These are phyloP conservation scores for Myopa tessellatipennis DNA, from an alignment of 2,888 invertebrate genomes.

Conservation along the genomic window DNA sequence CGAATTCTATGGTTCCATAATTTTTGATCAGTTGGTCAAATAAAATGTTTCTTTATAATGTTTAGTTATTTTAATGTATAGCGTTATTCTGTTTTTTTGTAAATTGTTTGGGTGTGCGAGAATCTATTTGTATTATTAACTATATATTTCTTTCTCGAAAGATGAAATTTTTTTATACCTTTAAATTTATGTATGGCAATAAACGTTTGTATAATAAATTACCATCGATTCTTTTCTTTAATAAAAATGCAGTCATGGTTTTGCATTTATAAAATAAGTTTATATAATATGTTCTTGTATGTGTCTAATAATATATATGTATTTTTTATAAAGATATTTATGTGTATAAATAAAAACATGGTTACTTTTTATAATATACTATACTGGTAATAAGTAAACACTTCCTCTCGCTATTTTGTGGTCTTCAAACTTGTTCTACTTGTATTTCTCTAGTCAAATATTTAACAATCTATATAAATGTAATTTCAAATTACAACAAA, in stretches of 20 bases:
- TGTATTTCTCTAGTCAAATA: background rate
- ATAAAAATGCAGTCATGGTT: background rate
- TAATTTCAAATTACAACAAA: background rate
- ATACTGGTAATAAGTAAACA: constrained; percentile 34
- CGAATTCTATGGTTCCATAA: no score
- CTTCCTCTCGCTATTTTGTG: background rate
- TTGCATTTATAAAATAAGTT: constrained; percentile 24
- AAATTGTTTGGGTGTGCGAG: no score
- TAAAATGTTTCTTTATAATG: no score
- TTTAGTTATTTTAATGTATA: no score
- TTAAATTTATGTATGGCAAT: no score
- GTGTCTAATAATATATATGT: constrained; percentile 30
- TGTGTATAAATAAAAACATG: constrained; percentile 25
- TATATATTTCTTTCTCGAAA: no score
- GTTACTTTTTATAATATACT: constrained; percentile 30
- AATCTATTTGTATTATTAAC: no score
- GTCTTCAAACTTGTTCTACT: background rate
- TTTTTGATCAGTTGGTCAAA: no score
- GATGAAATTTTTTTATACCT: no score
- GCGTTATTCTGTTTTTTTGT: no score
- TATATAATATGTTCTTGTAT: constrained; percentile 33
- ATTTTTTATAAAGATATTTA: constrained; percentile 18
- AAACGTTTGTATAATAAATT: no score
- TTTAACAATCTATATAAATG: constrained; percentile 26
- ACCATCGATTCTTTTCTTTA: no score